Evolutionary conservation across 2,888 invertebrate species (phyloP).

Genomic region (Metopia argyrocephala): DNA sequence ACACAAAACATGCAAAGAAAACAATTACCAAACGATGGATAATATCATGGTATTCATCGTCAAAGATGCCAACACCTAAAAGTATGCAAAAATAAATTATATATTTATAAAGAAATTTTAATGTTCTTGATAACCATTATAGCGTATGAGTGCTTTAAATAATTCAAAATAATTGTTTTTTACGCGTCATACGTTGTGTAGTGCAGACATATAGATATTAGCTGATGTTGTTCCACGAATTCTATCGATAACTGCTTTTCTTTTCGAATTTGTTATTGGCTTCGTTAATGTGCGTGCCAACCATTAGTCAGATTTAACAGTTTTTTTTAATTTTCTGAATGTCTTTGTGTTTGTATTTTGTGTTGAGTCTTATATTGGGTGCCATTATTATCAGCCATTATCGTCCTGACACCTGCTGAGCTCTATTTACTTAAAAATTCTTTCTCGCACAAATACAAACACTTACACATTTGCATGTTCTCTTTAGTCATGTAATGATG

Average conservation of each 20-base stretch:
- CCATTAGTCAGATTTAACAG: neutral
- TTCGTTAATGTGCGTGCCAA: neutral
- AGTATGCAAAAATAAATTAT: neutral
- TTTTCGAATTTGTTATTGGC: neutral
- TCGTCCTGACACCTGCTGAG: constrained; percentile 11
- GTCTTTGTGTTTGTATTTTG: neutral
- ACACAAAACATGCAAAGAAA: no score
- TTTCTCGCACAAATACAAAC: neutral
- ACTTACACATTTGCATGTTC: no score
- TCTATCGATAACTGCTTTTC: neutral
- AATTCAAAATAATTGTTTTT: neutral
- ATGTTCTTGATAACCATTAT: no score
- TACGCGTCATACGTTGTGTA: neutral
- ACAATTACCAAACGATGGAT: no score
- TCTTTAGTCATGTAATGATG: no score
- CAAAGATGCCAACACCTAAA: neutral
- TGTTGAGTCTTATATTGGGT: neutral
- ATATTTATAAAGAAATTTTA: neutral
- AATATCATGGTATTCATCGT: no score
- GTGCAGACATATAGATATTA: neutral
- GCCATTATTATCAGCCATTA: neutral
- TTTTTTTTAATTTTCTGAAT: neutral
- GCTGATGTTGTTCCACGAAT: neutral
- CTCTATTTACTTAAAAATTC: neutral
- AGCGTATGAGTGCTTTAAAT: neutral